Conservation (phyloP, 2,797 vertebrate species). For the Silurus lanzhouensis region DNA sequence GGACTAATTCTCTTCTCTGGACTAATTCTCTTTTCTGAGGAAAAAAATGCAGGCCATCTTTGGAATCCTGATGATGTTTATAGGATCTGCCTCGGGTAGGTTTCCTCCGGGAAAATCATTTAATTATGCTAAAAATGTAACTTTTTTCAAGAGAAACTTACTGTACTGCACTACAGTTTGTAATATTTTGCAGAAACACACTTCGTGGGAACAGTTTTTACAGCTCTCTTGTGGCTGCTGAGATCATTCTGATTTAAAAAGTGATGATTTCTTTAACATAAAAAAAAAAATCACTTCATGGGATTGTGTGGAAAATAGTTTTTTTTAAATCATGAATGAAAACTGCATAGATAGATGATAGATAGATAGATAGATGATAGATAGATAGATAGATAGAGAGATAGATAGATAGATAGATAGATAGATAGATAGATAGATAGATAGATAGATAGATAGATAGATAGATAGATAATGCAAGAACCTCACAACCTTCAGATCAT, state of each 20-base stretch:
- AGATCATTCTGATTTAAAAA: not conserved
- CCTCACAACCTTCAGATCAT: too few species aligned
- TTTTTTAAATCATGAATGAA: not conserved
- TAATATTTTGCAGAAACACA: not conserved
- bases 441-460: too few species aligned
- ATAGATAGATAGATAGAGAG: too few species aligned
- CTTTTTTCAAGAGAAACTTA: not conserved
- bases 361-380: too few species aligned
- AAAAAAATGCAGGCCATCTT: not conserved
- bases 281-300: not conserved
- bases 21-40: not conserved
- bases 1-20: not conserved
- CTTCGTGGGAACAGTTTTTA: not conserved
- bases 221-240: not conserved
- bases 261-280: not conserved
- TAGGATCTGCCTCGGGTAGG: not conserved
- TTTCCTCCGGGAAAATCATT: not conserved
- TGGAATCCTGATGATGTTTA: not conserved
- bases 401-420: too few species aligned
- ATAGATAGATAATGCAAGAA: too few species aligned
- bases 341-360: too few species aligned
- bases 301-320: not conserved
- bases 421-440: too few species aligned
- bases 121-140: not conserved
- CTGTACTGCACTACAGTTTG: not conserved